Base-by-base conservation (phyloP, 2,113 vertebrate species). In the Erythrolamprus reginae region DNA sequence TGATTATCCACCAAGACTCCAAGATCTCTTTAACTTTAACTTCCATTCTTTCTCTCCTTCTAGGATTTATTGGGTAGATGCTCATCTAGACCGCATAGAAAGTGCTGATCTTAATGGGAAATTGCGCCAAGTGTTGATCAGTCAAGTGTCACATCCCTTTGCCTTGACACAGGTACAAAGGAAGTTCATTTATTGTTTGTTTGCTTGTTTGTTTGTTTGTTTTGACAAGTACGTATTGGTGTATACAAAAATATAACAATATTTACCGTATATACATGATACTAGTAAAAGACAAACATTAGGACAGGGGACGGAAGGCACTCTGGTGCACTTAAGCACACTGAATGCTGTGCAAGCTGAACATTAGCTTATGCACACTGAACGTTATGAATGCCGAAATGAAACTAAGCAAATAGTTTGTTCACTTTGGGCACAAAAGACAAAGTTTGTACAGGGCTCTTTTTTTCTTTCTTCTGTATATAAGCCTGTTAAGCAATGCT, bases 51-150 rank as follows among this genome's bases (percentile, higher is more conserved):
- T 23, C 28, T 94, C 24, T 90, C 87, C 87, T 61, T 92, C 33
- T 96, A 99, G 99, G 96, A 99, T 99, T 95, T 99, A 98, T 95
- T 99, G 99, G 99, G 99, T 99, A 23, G 99, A 99, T 61, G 99
- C 99, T 0, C 99, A 99, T 92, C 94, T 99, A 93, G 99, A 99
- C 95, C 96, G 99, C 86, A 99, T 99, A 23, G 99, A 99, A 96
- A 99, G 99, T 2, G 98, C 98, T 0, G 99, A 99, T 95, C 98
- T 99, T 93, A 98, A 95, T 6, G 99, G 99, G 61, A 99, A 99
- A 86, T 97, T 99, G 26, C 98, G 99, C 19, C 98, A 99, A 94
- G 95, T 99, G 87, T 97, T 99, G 61, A 97, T 99, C 95, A 99
- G 98, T 95, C 98, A 98, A 0, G 98, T 99, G 85, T 98, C 98